Base-by-base conservation (phyloP, 2,113 vertebrate genomes). In the Phaethon lepturus region DNA sequence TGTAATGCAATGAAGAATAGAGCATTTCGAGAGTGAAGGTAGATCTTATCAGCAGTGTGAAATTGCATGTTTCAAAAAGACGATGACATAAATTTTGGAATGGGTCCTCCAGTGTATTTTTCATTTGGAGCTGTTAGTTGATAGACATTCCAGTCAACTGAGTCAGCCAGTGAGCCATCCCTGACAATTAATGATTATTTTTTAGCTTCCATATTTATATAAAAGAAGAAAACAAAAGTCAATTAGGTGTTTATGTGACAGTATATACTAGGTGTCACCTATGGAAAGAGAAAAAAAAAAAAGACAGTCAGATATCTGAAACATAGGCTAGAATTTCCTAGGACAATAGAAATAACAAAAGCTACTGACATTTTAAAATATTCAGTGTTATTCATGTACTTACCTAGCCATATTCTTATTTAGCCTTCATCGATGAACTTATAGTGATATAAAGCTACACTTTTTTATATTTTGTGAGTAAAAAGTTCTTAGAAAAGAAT, bases 401-500 rank as follows among this genome's bases (percentile, higher is more conserved):
- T 82, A 49, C 11, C 13, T 69, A 62, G 17, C 3, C 20, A 31
- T 64, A 78, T 56, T 75, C 17, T 75, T 66, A 44, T 64, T 75
- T 82, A 82, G 11, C 10, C 12, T 59, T 53, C 19, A 42, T 17
- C 0, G 0, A 16, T 38, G 20, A 64, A 25, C 11, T 14, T 38
- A 59, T 20, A 11, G 7, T 23, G 50, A 42, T 38, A 53, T 6
- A 76, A 50, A 69, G 1, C 1, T 47, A 26, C 2, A 23, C n/a
- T 64, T 90, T 69, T 2, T 40, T 24, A 13, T 62, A 59, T 58
- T 56, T 87, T 82, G 4, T 67, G 26, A 89, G 11, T 67, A 55
- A 55, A 35, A 73, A 9, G 2, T 56, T 95, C 11, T 60, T 73
- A 44, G 40, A 50, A 83, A 86, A 50, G 11, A 50, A 88, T 69